Percentiles rank a stretch among this genome's conserved stretches.
Evolutionary conservation across 2,113 vertebrate species (phyloP).

Genomic region (Hippocampus barbouri): DNA sequence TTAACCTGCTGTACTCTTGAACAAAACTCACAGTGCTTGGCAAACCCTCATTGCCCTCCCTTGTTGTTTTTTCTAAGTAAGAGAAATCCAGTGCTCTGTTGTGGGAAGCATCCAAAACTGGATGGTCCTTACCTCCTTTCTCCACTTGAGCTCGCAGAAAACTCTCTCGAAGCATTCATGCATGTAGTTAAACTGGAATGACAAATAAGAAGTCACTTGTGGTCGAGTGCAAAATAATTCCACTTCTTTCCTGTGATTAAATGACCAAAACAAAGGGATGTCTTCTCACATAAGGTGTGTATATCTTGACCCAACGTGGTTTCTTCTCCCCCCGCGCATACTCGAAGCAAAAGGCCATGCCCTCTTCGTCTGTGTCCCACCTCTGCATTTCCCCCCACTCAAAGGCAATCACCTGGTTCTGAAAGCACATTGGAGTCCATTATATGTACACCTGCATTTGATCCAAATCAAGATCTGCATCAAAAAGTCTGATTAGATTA

Average conservation of each 20-base stretch:
- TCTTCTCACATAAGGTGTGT: constrained; percentile 80
- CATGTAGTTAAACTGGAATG: constrained; percentile 94
- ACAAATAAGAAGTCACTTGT: not conserved
- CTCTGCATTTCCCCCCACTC: constrained; percentile 96
- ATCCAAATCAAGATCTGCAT: too few species aligned
- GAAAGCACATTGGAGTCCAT: constrained; percentile 10
- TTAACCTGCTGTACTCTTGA: too few species aligned
- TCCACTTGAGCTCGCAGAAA: constrained; percentile 97
- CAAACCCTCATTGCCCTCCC: too few species aligned
- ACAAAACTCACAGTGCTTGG: too few species aligned
- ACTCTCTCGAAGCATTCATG: constrained; percentile 96
- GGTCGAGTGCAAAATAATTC: not conserved
- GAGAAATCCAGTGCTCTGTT: not conserved
- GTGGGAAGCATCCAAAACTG: not conserved
- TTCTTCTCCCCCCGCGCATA: constrained; percentile 93
- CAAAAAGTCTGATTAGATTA: too few species aligned
- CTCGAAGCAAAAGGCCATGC: constrained; percentile 96
- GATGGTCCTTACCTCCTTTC: constrained; percentile 82
- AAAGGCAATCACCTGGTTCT: constrained; percentile 96
- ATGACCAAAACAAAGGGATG: not conserved
- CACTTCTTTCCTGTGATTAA: not conserved
- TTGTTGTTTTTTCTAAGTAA: too few species aligned
- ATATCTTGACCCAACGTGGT: constrained; percentile 90
- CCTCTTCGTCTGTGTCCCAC: constrained; percentile 96
- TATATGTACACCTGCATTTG: too few species aligned